Base-by-base conservation (phyloP, 2,888 invertebrate genomes). In the Suillia variegata region DNA sequence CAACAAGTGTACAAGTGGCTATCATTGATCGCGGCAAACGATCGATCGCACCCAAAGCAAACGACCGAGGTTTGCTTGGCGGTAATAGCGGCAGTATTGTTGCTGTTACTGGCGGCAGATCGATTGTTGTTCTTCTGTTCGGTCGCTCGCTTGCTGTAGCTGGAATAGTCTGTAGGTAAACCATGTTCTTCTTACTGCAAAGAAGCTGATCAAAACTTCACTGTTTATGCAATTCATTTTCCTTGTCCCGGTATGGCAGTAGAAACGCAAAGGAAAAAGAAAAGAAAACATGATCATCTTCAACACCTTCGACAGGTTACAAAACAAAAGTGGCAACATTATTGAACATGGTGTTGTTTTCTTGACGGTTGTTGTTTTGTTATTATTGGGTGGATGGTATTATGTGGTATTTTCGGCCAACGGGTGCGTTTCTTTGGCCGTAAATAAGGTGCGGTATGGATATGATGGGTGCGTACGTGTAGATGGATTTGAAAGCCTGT, bases 291-390 rank as follows among this genome's bases (percentile, higher is more conserved):
- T 78, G 80, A 77, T 80, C 80, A 80, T 80, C 80, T 77, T 78
- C 80, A 80, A 80, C 80, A 80, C 80, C 80, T 80, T 75, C 78
- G 80, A 79, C 79, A 79, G 80, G 78, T 80, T 80, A 78, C 76
- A 75, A 76, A 77, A 76, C 76, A 76, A 77, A 77, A 77, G 76
- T 74, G 75, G 77, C 74, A 77, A 77, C 78, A 78, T 75, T 73
- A 76, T 77, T 75, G 78, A 70, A 70, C 74, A 67, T 67, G 66
- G 62, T 63, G 68, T 62, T 57, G 55, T 45, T 22, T 22, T 33
- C 1, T 50, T 51, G 31, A 8, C 33, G 20, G 38, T 38, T 38
- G 6, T n/a, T n/a, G 6, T 38, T 18, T 20, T 18, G 1, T 18
- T 26, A 6, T 26, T 26, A 6, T 26, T 5, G 26, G 26, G 26